These are phyloP conservation scores for Malthinus seriepunctatus DNA, from an alignment of 2,888 invertebrate genomes.

Conservation along the genomic window DNA sequence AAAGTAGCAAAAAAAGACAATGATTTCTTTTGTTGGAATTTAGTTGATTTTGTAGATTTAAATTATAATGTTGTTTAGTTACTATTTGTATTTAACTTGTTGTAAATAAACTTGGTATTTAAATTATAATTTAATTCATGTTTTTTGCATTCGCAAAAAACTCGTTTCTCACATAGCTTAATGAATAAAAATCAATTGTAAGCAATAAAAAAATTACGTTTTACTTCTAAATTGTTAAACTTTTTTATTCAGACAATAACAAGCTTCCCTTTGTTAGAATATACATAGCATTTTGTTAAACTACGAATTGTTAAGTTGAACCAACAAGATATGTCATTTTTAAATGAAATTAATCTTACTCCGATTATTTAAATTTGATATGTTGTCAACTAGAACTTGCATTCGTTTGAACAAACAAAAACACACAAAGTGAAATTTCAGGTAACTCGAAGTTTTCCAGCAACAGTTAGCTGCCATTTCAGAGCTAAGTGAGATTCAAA, in stretches of 20 bases:
- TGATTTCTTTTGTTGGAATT: conserved; percentile 18
- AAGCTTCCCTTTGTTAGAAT: conserved; percentile 1
- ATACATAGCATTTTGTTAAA: background rate
- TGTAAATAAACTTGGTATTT: background rate
- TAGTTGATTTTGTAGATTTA: background rate
- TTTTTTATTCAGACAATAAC: conserved; percentile 2
- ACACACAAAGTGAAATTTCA: no score
- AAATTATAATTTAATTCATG: background rate
- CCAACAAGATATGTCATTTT: no score
- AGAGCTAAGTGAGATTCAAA: no score
- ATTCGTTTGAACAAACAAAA: no score
- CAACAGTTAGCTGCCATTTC: no score
- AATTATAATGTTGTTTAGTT: background rate
- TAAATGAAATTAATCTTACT: no score
- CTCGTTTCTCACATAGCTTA: background rate
- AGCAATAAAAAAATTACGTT: background rate
- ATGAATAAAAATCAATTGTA: background rate
- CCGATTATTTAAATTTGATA: no score
- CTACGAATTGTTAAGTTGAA: no score
- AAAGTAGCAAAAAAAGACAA: conserved; percentile 45
- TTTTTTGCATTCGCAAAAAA: no score
- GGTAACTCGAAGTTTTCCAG: no score
- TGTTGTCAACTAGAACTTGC: no score
- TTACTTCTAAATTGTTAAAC: no score
- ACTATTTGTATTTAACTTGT: background rate